Conservation (phyloP, 2,888 invertebrate genomes). For the Nineta flava region DNA sequence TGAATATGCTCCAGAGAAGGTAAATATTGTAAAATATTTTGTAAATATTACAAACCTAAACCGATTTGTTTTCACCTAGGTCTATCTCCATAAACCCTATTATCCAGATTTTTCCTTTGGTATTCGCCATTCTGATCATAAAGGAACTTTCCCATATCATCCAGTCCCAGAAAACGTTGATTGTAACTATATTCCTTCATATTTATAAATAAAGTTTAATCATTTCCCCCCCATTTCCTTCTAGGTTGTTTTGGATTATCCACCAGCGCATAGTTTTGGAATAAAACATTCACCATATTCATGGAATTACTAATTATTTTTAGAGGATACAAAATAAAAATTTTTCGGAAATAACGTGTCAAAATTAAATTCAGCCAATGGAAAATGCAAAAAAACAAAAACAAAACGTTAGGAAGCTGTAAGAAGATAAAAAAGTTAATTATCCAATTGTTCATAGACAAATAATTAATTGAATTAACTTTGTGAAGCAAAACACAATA, state of each 20-base stretch:
- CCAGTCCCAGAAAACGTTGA: neutral
- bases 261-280: slow-evolving; percentile 63
- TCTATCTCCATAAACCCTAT: slow-evolving; percentile 38
- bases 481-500: too few species aligned
- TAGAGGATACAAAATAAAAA: neutral
- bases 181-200: neutral
- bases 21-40: slow-evolving; percentile 24
- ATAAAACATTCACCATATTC: slow-evolving; percentile 72
- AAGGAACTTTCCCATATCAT: slow-evolving; percentile 32
- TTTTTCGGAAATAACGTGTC: neutral
- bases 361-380: neutral
- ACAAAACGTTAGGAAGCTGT: neutral
- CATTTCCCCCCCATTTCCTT: too few species aligned
- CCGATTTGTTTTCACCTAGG: slow-evolving; percentile 16
- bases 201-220: too few species aligned
- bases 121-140: slow-evolving; percentile 57
- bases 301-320: slow-evolving; percentile 24
- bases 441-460: neutral
- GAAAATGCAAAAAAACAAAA: neutral
- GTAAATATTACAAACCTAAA: neutral
- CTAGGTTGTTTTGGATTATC: slow-evolving; percentile 44
- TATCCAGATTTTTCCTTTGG: slow-evolving; percentile 63
- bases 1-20: slow-evolving; percentile 88
- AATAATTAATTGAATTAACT: neutral
- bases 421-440: neutral